These are phyloP conservation scores for Smithornis capensis DNA, from an alignment of 2,113 vertebrate genomes.

Conservation along the genomic window DNA sequence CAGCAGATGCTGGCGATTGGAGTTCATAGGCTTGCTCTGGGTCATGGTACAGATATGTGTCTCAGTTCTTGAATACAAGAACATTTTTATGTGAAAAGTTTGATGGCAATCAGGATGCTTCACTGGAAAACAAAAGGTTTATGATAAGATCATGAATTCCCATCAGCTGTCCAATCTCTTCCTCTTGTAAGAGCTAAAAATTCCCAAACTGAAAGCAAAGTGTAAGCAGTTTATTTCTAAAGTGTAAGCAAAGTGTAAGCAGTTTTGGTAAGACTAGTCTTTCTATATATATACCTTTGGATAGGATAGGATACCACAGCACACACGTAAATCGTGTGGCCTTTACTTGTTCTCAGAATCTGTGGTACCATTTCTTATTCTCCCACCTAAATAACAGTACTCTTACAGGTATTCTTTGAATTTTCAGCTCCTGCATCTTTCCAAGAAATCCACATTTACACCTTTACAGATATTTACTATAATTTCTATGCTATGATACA, in stretches of 20 bases:
- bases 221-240: too few species aligned
- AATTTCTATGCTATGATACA: neutral
- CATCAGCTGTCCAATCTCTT: neutral
- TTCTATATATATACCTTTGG: neutral
- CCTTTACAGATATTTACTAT: neutral
- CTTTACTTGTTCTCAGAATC: neutral
- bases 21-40: neutral
- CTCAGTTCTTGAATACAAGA: neutral
- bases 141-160: neutral
- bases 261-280: neutral
- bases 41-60: accelerated
- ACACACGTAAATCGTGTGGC: neutral
- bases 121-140: neutral
- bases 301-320: neutral
- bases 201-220: neutral
- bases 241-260: neutral
- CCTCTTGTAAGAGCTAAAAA: neutral
- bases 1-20: neutral
- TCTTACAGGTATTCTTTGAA: neutral
- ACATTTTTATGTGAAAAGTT: neutral
- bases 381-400: neutral
- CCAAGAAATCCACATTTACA: neutral
- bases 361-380: neutral
- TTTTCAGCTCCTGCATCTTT: neutral
- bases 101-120: neutral